Percentiles rank a stretch among this genome's conserved stretches.
phyloP scores from a whole-genome alignment of 2,888 invertebrate genomes.

The Napeogenes sylphis region DNA sequence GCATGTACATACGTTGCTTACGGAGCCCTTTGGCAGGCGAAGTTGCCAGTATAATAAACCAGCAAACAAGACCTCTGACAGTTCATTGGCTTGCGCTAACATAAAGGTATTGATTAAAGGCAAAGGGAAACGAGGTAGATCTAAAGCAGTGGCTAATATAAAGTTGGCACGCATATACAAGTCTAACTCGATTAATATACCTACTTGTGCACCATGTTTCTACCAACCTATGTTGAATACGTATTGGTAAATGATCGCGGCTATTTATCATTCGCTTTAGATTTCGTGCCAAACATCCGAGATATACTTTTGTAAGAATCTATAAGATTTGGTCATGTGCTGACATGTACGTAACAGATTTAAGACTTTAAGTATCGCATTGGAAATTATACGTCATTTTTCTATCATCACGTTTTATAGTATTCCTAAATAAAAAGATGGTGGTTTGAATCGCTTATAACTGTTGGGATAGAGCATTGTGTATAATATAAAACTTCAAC shows the following conservation, averaged over 20 bases:
- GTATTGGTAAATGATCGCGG: constrained; percentile 50
- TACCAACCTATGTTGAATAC: constrained; percentile 42
- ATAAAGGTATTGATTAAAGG: constrained; percentile 32
- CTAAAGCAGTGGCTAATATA: constrained; percentile 41
- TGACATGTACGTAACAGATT: constrained; percentile 19
- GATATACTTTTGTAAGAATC: constrained; percentile 39
- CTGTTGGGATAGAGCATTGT: too few species aligned
- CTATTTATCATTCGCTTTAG: constrained; percentile 46
- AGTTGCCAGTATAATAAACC: constrained; percentile 47
- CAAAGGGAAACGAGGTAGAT: constrained; percentile 44
- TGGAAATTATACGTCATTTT: too few species aligned
- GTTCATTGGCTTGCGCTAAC: constrained; percentile 48
- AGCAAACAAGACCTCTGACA: constrained; percentile 44
- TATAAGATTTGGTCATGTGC: constrained; percentile 34
- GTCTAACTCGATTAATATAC: constrained; percentile 57
- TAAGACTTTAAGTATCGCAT: neutral
- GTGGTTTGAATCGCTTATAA: too few species aligned
- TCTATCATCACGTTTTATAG: too few species aligned
- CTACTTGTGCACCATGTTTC: constrained; percentile 50
- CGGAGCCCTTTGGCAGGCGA: constrained; percentile 58
- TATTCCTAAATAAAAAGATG: too few species aligned
- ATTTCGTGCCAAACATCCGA: constrained; percentile 47
- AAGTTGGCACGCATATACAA: constrained; percentile 50
- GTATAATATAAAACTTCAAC: too few species aligned
- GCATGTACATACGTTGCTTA: constrained; percentile 35